Evolutionary conservation across 2,797 vertebrate species (phyloP).

Genomic region (Acridotheres tristis): DNA sequence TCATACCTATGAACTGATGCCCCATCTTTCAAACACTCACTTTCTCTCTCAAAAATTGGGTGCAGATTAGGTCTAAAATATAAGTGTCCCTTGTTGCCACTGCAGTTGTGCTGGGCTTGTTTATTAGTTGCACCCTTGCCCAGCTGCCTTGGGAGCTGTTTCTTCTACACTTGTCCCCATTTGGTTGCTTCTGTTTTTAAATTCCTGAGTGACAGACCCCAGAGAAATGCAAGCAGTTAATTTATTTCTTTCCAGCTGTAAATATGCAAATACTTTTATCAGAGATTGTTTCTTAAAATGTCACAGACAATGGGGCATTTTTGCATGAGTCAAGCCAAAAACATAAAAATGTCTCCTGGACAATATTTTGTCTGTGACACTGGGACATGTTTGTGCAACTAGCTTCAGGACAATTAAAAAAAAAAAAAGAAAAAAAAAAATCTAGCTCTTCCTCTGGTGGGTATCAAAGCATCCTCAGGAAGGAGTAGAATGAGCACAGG

Average conservation of each 20-base stretch:
- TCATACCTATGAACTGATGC: neutral
- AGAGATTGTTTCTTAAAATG: slow-evolving; percentile 38
- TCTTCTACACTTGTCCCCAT: neutral
- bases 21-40: neutral
- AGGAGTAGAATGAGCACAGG: neutral
- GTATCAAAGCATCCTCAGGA: neutral
- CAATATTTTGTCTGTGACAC: neutral
- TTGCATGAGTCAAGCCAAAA: neutral
- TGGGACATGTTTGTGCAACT: neutral
- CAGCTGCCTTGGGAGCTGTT: neutral
- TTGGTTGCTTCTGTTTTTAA: neutral
- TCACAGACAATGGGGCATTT: slow-evolving; percentile 31
- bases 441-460: neutral
- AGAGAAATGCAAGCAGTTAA: neutral
- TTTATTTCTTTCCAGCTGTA: slow-evolving; percentile 23
- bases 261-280: slow-evolving; percentile 38
- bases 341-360: neutral
- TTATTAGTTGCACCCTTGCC: neutral
- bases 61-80: neutral
- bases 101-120: neutral
- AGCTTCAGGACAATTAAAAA: neutral
- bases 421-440: neutral
- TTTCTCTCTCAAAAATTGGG: neutral
- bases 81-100: neutral
- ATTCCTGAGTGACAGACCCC: neutral